Evolutionary conservation across 2,797 vertebrate genomes (phyloP).

Genomic region (Astyanax mexicanus): DNA sequence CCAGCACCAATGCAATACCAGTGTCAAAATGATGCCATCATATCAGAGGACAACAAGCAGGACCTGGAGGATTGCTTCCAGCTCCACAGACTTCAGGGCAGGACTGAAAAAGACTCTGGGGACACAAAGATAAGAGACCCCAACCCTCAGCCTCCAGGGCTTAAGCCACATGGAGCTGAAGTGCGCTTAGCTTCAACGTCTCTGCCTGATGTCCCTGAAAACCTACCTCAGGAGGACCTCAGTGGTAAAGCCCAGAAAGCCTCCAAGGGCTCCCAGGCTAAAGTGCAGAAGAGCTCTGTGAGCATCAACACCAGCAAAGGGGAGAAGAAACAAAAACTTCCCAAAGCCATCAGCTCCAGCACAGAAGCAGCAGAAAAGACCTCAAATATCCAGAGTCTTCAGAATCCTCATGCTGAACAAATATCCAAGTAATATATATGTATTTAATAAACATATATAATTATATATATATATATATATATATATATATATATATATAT

Average conservation of each 20-base stretch:
- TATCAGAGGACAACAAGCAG: slow-evolving; percentile 74
- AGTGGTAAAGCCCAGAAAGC: slow-evolving; percentile 68
- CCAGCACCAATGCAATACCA: slow-evolving; percentile 78
- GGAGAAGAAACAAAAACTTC: slow-evolving; percentile 78
- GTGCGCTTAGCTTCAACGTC: slow-evolving; percentile 48
- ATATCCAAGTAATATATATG: slow-evolving; percentile 70
- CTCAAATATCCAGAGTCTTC: slow-evolving; percentile 59
- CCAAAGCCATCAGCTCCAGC: slow-evolving; percentile 76
- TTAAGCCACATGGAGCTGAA: slow-evolving; percentile 65
- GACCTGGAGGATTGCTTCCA: slow-evolving; percentile 78
- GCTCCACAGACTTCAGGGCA: slow-evolving; percentile 74
- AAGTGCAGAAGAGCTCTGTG: slow-evolving; percentile 67
- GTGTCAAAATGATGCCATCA: slow-evolving; percentile 70
- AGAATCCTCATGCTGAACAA: slow-evolving; percentile 75
- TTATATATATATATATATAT: no score
- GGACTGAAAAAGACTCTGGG: slow-evolving; percentile 66
- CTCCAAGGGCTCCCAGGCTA: slow-evolving; percentile 76
- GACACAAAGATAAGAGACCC: slow-evolving; percentile 64
- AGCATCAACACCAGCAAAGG: slow-evolving; percentile 71
- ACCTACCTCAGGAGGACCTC: slow-evolving; percentile 81
- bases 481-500: no score
- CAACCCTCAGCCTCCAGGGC: slow-evolving; percentile 60
- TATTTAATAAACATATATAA: no score
- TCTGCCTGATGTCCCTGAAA: slow-evolving; percentile 67
- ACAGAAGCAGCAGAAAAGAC: slow-evolving; percentile 69